Evolutionary conservation across 2,888 invertebrate species (phyloP).

Genomic region (Rhopalosiphum nymphaeae): DNA sequence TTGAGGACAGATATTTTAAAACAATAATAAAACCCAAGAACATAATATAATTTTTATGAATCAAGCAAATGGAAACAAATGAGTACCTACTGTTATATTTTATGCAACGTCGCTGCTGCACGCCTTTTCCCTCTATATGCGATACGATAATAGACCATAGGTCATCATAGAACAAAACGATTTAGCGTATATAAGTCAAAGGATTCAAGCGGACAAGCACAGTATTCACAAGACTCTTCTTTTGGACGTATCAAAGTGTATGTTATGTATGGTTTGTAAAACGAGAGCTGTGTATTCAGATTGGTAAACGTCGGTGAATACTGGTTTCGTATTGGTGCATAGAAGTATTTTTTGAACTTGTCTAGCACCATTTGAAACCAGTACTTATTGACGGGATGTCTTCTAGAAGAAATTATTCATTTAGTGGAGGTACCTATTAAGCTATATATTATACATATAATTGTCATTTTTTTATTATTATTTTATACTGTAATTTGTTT

Average conservation of each 20-base stretch:
- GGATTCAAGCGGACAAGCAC: not conserved
- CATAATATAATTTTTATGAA: slow-evolving; percentile 60
- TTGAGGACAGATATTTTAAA: slow-evolving; percentile 51
- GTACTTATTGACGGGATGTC: slow-evolving; percentile 61
- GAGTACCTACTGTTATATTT: slow-evolving; percentile 9
- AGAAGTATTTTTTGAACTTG: slow-evolving; percentile 58
- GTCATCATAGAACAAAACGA: not conserved
- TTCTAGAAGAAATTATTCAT: not conserved
- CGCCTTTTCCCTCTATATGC: not conserved
- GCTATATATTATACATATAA: not conserved
- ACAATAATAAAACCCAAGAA: slow-evolving; percentile 56
- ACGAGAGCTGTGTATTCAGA: not conserved
- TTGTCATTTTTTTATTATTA: not conserved
- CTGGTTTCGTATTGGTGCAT: slow-evolving; percentile 66
- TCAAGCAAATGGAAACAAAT: slow-evolving; percentile 44
- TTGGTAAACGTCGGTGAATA: slow-evolving; percentile 43
- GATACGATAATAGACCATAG: not conserved
- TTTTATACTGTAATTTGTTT: not conserved
- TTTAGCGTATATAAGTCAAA: slow-evolving; percentile 48
- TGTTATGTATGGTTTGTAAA: not conserved
- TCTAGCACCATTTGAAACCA: slow-evolving; percentile 67
- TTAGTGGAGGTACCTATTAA: not conserved
- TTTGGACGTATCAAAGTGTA: not conserved
- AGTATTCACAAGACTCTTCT: slow-evolving; percentile 30
- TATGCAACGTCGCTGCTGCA: slow-evolving; percentile 15